Evolutionary conservation across 2,113 vertebrate genomes (phyloP).

Genomic region (Saguinus midas): DNA sequence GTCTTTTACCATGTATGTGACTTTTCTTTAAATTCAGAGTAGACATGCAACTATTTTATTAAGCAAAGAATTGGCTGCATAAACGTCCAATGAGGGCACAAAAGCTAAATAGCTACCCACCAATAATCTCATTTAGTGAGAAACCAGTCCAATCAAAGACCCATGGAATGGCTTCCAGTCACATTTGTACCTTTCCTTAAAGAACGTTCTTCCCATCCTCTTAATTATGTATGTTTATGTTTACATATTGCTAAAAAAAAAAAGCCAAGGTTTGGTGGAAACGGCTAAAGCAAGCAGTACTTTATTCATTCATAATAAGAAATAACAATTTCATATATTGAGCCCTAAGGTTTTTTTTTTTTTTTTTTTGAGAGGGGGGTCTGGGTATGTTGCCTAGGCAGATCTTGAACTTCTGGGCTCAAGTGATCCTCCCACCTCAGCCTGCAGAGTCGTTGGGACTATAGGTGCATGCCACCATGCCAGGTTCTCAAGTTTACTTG

Average conservation of each 20-base stretch:
- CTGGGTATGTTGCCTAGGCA: background rate
- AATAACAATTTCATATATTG: constrained; percentile 36
- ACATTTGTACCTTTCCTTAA: constrained; percentile 28
- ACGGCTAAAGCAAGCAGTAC: constrained; percentile 7
- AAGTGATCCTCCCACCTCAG: background rate
- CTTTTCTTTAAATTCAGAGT: constrained; percentile 32
- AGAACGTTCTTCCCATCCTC: constrained; percentile 14
- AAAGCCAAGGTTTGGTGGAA: constrained; percentile 31
- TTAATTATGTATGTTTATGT: background rate
- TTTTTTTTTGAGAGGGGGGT: too few relatives aligned
- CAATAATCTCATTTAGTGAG: background rate
- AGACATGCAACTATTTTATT: background rate
- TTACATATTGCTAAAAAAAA: background rate
- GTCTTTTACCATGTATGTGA: background rate
- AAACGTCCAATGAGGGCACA: background rate
- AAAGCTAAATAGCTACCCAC: constrained; percentile 14
- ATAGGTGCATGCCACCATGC: background rate
- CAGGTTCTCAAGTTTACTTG: background rate
- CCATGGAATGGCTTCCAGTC: constrained; percentile 18
- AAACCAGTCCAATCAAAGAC: background rate
- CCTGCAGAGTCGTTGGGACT: background rate
- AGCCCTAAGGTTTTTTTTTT: background rate
- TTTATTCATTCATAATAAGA: background rate
- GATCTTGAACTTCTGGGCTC: background rate
- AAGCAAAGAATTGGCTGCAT: background rate